Conservation (phyloP, 1,140 invertebrate genomes). For the Papilio polyxenes region DNA sequence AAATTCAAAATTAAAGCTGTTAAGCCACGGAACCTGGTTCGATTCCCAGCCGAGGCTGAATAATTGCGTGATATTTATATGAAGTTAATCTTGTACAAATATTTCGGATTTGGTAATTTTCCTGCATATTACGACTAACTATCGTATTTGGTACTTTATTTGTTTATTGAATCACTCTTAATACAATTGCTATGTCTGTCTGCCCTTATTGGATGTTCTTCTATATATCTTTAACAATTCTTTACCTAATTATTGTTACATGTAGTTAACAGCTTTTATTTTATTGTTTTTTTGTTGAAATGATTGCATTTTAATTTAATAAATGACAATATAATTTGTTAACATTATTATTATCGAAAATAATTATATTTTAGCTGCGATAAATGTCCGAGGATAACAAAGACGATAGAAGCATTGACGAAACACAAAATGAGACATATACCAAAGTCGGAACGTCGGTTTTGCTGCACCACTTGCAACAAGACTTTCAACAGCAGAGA, state of each 20-base stretch:
- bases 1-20: background rate
- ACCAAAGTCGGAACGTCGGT: conserved; percentile 73
- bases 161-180: background rate
- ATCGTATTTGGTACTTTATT: background rate
- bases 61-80: too few relatives aligned
- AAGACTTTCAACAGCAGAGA: conserved; percentile 76
- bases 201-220: background rate
- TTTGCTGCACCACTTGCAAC: conserved; percentile 68
- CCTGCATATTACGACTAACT: too few relatives aligned
- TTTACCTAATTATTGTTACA: background rate
- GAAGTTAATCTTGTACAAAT: background rate
- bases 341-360: background rate
- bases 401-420: conserved; percentile 70
- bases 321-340: background rate
- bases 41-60: background rate
- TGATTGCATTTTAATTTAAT: background rate
- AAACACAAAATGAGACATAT: conserved; percentile 78
- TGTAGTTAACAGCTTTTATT: background rate
- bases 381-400: conserved; percentile 76
- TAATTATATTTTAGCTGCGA: conserved; percentile 69
- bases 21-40: background rate
- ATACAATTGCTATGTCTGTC: background rate
- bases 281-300: background rate
- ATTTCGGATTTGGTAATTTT: background rate
- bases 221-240: background rate